phyloP scores from a whole-genome alignment of 2,113 vertebrate species.

The Stercorarius parasiticus region DNA sequence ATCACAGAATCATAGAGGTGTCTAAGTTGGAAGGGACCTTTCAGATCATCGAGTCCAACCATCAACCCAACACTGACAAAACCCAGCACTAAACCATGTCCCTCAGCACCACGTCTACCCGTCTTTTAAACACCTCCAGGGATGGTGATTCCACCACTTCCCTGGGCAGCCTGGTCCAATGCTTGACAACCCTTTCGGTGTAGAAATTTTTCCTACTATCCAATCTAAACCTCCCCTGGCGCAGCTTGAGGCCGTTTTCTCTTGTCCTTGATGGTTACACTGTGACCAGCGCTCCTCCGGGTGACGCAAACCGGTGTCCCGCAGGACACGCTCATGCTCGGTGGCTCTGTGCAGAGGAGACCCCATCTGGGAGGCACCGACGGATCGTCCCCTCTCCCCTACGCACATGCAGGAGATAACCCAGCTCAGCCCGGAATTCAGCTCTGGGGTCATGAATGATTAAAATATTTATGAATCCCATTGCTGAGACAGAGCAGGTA shows the following conservation, averaged over 20 bases:
- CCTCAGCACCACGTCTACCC: neutral
- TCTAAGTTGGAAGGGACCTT: neutral
- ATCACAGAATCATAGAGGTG: neutral
- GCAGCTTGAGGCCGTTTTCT: too few relatives aligned
- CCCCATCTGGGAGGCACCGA: fast-evolving
- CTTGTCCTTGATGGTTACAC: neutral
- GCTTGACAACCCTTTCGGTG: too few relatives aligned
- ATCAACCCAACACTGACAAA: neutral
- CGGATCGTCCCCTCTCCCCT: neutral
- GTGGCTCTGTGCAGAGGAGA: too few relatives aligned
- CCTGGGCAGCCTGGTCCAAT: too few relatives aligned
- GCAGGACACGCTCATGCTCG: fast-evolving
- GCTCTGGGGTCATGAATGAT: neutral
- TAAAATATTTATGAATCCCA: neutral
- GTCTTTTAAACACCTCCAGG: neutral
- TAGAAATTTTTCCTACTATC: too few relatives aligned
- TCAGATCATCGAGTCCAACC: neutral
- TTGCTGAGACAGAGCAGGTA: neutral
- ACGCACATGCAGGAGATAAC: fast-evolving
- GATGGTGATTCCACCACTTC: neutral
- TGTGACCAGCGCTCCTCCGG: neutral
- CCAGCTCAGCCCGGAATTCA: neutral
- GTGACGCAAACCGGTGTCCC: neutral
- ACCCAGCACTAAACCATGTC: too few relatives aligned
- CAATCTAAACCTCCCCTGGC: too few relatives aligned